Evolutionary conservation across 2,797 vertebrate species (phyloP), one percentile per base, ranked within the genome.

Genomic region (Esox lucius): DNA sequence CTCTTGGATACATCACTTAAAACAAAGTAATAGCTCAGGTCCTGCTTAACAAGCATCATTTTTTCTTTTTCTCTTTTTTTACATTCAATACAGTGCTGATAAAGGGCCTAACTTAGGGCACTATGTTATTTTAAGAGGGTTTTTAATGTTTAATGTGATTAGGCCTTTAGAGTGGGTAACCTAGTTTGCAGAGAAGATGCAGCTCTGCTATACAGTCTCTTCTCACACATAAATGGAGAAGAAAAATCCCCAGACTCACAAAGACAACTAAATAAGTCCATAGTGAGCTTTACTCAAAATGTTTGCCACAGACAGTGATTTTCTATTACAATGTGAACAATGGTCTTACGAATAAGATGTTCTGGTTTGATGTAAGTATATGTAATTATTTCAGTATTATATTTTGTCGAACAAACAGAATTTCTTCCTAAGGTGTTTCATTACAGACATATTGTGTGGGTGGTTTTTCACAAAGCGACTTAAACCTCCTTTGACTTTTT

Each of bases 101-200:
- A 74, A 78, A 75, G 61, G 48, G 48, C 75, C 56, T 80, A 12
- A 81, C 85, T 83, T 86, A 80, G 75, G 71, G 74, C 72, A 61
- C 64, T 71, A 69, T 77, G 85, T 89, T 86, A 86, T 87, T 87
- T 84, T 85, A 86, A 85, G 72, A 68, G 42, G 59, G 72, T 48
- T 71, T 59, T 76, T 92, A 79, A 87, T 88, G 86, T 86, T 89
- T 84, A 68, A 90, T 86, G 78, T 48, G 81, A 87, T 86, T 84
- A 85, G 81, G 74, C 73, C 75, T 56, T n/a, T 19, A 51, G 80
- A 68, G 81, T 81, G 68, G 22, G 78, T 87, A 85, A 89, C 87
- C 87, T 84, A 87, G 79, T 89, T 89, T 78, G 16, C 9, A 78
- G 80, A 24, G 59, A 76, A 71, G 70, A 77, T 70, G 22, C 24